These are phyloP conservation scores for Anthoptus insignis DNA, from an alignment of 2,888 invertebrate species.

Conservation along the genomic window DNA sequence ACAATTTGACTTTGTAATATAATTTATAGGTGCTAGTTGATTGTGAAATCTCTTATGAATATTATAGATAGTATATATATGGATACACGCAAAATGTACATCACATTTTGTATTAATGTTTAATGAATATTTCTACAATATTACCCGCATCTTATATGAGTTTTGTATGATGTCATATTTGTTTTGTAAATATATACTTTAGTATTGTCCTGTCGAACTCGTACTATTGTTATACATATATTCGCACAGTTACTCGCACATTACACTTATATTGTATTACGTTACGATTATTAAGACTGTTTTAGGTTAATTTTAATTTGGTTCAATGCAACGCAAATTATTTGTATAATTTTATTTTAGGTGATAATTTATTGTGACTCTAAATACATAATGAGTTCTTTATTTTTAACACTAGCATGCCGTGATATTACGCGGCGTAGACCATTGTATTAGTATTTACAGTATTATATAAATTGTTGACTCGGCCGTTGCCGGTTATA, in stretches of 20 bases:
- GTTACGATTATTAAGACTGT: constrained; percentile 71
- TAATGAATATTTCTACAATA: constrained; percentile 20
- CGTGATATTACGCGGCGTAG: not conserved
- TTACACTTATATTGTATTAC: constrained; percentile 24
- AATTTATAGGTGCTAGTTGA: constrained; percentile 73
- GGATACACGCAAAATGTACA: constrained; percentile 28
- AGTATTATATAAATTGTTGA: not conserved
- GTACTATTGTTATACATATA: constrained; percentile 62
- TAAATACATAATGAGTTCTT: not conserved
- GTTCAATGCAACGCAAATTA: constrained; percentile 61
- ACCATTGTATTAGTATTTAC: constrained; percentile 3
- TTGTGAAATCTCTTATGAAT: constrained; percentile 67
- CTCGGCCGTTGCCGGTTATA: not conserved
- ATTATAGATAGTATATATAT: constrained; percentile 49
- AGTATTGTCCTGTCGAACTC: not conserved
- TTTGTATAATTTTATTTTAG: constrained; percentile 3
- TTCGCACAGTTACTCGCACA: constrained; percentile 47
- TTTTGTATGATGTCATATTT: constrained; percentile 23
- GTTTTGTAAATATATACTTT: constrained; percentile 32
- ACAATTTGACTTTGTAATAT: constrained; percentile 43
- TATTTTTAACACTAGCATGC: not conserved
- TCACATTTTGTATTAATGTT: constrained; percentile 28
- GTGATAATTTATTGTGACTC: not conserved
- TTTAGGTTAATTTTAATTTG: constrained; percentile 59
- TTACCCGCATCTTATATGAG: constrained; percentile 16